These are phyloP conservation scores for Phortica variegata DNA, from an alignment of 1,140 invertebrate species.

Conservation along the genomic window DNA sequence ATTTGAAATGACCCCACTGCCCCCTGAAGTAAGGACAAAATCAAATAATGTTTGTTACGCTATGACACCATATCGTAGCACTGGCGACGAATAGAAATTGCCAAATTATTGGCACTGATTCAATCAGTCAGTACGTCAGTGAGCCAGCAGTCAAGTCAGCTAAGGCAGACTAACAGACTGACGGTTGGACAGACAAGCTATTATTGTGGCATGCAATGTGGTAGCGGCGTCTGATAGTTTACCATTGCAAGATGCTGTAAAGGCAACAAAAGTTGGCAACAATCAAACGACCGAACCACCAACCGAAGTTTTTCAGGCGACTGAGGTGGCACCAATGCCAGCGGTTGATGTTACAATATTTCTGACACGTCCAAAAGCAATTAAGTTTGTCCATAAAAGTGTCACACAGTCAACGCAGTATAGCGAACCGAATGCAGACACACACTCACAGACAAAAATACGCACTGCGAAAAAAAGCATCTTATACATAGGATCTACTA, in stretches of 20 bases:
- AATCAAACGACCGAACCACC: slow-evolving; percentile 4
- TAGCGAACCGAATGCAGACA: slow-evolving; percentile 1
- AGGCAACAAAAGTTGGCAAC: background rate
- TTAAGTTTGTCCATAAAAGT: slow-evolving; percentile 48
- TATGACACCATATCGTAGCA: slow-evolving; percentile 24
- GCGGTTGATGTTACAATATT: slow-evolving; percentile 14
- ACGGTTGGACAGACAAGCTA: no score
- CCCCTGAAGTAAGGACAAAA: slow-evolving; percentile 9
- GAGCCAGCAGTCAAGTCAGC: slow-evolving; percentile 7
- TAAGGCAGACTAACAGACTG: no score
- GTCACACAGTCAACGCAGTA: slow-evolving; percentile 33
- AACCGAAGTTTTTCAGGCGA: slow-evolving; percentile 4
- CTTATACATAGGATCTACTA: no score
- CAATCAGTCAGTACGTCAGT: slow-evolving; percentile 45
- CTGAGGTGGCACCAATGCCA: no score
- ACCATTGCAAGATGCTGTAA: no score
- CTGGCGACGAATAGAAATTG: slow-evolving; percentile 44
- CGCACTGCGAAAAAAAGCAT: no score
- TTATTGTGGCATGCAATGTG: no score
- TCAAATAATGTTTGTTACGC: slow-evolving; percentile 34
- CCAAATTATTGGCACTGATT: slow-evolving; percentile 51
- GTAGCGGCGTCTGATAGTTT: no score
- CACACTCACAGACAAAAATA: no score
- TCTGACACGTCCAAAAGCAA: slow-evolving; percentile 40
- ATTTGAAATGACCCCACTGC: no score